phyloP scores from a whole-genome alignment of 2,888 invertebrate genomes.

The Eupithecia dodoneata region DNA sequence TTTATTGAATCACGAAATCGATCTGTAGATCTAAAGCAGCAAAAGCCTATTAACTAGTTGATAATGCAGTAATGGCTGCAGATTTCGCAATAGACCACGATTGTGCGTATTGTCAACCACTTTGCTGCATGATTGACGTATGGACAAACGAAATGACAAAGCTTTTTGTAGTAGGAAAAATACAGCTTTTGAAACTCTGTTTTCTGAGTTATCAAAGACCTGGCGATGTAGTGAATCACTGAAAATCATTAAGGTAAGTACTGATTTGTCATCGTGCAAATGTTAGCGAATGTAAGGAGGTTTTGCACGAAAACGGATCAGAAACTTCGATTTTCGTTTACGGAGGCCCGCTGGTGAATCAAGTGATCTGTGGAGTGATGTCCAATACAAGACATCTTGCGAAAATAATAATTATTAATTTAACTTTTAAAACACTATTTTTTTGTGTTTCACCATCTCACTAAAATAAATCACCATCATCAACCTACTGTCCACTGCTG shows the following conservation, averaged over 20 bases:
- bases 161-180: not conserved
- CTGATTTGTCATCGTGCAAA: too few species aligned
- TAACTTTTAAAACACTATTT: too few species aligned
- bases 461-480: too few species aligned
- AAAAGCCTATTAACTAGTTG: not conserved
- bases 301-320: too few species aligned
- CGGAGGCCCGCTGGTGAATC: not conserved
- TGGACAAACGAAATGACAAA: not conserved
- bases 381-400: too few species aligned
- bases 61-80: not conserved
- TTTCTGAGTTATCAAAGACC: too few species aligned
- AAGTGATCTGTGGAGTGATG: not conserved
- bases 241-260: not conserved
- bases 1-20: conserved; percentile 1
- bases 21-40: conserved; percentile 2
- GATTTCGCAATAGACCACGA: conserved; percentile 1
- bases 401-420: too few species aligned
- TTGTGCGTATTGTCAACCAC: not conserved
- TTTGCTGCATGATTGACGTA: not conserved
- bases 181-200: not conserved
- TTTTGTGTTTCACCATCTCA: too few species aligned
- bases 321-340: too few species aligned
- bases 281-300: too few species aligned
- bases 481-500: too few species aligned
- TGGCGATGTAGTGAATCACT: too few species aligned